Evolutionary conservation across 2,888 invertebrate genomes (phyloP), one percentile per base, ranked within the genome.

Genomic region (Heliconius erato): DNA sequence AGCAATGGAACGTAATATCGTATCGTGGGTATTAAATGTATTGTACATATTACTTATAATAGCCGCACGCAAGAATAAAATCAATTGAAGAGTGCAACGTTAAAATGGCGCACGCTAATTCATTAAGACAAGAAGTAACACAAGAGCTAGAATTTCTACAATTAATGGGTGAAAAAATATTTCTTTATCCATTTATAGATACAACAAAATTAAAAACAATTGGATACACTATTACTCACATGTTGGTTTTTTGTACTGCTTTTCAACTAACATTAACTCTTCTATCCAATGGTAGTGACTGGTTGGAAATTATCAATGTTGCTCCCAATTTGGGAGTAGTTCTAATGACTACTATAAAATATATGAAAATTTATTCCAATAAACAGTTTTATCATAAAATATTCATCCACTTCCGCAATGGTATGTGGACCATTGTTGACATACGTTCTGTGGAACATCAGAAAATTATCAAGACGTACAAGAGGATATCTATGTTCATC

Each of bases 261-360:
- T 65, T 85, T 2, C 95, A 95, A 82, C 87, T 94, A 11, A 85
- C 89, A 3, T 71, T 91, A 1, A 90, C 92, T 9, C 85, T 94
- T 16, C 89, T 88, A n/a, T 83, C 90, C 14, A 89, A 88, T 11
- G 90, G 89, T 9, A 88, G 91, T 11, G 86, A 92, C 87, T 92
- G 90, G 89, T 88, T 94, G 11, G 92, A 93, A 78, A 87, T 95
- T 3, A 90, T 93, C 5, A 93, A 94, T 74, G 89, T 94, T 1
- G 92, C 92, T 11, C 94, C 95, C 0, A 94, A 95, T 82, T 88
- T 94, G 1, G 95, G 94, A 23, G 94, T 91, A 0, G 91, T 91
- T 79, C 81, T 92, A 11, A 91, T 94, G 89, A 89, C 93, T 0
- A 82, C 90, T 2, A 88, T 92, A 23, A 94, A 94, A 83, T 93